A percentile compares a stretch with the other conserved stretches of the same genome.
Conservation (phyloP, 2,113 vertebrate genomes). For the Gymnobelideus leadbeateri region DNA sequence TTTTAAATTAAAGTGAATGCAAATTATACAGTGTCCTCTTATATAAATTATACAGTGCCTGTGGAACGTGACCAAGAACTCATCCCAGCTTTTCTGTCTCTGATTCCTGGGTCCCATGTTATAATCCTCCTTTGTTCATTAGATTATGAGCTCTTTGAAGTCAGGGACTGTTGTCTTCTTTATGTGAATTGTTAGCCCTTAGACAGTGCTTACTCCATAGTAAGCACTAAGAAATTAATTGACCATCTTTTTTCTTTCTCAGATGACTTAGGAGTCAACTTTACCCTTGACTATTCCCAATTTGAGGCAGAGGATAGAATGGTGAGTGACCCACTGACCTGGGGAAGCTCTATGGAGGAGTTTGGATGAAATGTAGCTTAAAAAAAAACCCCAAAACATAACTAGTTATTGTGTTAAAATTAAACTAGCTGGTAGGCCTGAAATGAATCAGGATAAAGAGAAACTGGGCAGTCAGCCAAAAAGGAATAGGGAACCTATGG, state of each 20-base stretch:
- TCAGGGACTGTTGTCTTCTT: background rate
- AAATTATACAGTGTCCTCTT: constrained; percentile 26
- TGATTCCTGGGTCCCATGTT: background rate
- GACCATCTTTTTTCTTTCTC: constrained; percentile 38
- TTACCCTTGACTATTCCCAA: constrained; percentile 75
- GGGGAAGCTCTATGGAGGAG: background rate
- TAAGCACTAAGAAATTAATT: constrained; percentile 6
- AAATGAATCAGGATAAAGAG: constrained; percentile 27
- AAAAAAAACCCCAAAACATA: constrained; percentile 32
- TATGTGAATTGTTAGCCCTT: background rate
- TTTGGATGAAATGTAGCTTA: constrained; percentile 34
- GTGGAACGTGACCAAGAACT: background rate
- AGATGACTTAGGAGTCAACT: constrained; percentile 73
- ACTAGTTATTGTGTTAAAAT: constrained; percentile 34
- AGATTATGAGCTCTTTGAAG: background rate
- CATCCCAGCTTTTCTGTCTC: constrained; percentile 12
- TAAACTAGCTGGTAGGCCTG: constrained; percentile 38
- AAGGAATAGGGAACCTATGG: background rate
- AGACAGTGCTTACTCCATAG: background rate
- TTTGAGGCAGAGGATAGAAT: constrained; percentile 73
- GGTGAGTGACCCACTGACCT: constrained; percentile 66
- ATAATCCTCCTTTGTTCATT: background rate
- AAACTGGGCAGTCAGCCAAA: constrained; percentile 27
- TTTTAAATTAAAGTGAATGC: constrained; percentile 47
- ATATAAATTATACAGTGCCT: too few relatives aligned